Percentiles rank a stretch among this genome's conserved stretches.
phyloP scores from a whole-genome alignment of 2,888 invertebrate species.

The Tinea pellionella region DNA sequence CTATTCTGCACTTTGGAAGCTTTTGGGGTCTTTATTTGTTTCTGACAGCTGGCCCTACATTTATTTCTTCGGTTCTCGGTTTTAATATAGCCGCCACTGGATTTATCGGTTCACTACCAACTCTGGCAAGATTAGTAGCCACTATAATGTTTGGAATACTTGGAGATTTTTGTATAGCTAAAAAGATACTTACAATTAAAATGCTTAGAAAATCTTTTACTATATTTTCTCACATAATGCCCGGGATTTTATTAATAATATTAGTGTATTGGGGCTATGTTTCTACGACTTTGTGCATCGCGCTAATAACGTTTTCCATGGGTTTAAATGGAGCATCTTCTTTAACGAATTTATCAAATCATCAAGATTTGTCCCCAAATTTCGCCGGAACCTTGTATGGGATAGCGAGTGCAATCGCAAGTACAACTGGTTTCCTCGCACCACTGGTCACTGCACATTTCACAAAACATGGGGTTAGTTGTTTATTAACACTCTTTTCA shows the following conservation, averaged over 20 bases:
- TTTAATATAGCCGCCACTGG: conserved; percentile 79
- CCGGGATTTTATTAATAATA: conserved; percentile 59
- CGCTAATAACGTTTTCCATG: conserved; percentile 75
- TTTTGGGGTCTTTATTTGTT: conserved; percentile 82
- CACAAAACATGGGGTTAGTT: conserved; percentile 67
- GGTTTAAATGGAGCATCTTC: conserved; percentile 75
- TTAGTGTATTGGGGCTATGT: conserved; percentile 73
- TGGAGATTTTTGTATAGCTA: conserved; percentile 71
- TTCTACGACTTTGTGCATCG: conserved; percentile 71
- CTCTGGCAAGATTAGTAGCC: conserved; percentile 74
- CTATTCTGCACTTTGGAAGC: conserved; percentile 78
- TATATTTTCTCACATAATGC: conserved; percentile 70
- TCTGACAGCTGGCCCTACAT: conserved; percentile 81
- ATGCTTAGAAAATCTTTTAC: conserved; percentile 73
- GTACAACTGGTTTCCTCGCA: conserved; percentile 78
- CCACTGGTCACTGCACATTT: conserved; percentile 77
- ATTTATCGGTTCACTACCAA: conserved; percentile 76
- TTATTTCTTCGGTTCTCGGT: conserved; percentile 77
- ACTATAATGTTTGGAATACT: conserved; percentile 78
- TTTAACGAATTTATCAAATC: conserved; percentile 70
- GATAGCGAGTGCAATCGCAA: conserved; percentile 79
- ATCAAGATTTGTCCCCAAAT: conserved; percentile 82
- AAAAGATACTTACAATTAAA: conserved; percentile 48
- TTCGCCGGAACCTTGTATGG: conserved; percentile 82
- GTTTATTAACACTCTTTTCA: conserved; percentile 5